Base-by-base conservation (phyloP, 1,140 invertebrate species). In the Vanessa tameamea region DNA sequence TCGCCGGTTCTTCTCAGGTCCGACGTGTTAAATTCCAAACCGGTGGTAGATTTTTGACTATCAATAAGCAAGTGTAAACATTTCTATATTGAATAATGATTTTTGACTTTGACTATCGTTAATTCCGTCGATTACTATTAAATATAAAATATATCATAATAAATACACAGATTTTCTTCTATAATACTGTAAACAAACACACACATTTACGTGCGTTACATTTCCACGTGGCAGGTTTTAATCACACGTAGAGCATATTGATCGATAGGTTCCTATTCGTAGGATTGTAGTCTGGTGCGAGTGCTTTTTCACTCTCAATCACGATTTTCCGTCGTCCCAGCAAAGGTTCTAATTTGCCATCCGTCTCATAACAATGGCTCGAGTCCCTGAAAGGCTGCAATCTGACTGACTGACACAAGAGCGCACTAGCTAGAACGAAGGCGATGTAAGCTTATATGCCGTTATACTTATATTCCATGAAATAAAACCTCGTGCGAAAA, bases 231-330 rank as follows among this genome's bases (percentile, higher is more conserved):
- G 73, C 67, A 75, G 50, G 51, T 78, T 76, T 78, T 73, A 77
- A 73, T 73, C 75, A 69, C 74, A 67, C 53, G 64, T 76, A 76
- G 63, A 76, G 70, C 51, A 61, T 71, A 64, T 68, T 75, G 79
- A 80, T 84, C 83, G 83, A 86, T 84, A 78, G 84, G 83, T 79
- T 76, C 67, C 67, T 72, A 75, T 77, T 69, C 76, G 69, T 80
- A 71, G 80, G 72, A 85, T 80, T 75, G 83, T 86, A 88, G 90
- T 89, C 86, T 84, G 64, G 61, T 70, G 61, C 78, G 75, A 82
- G 82, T 77, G 81, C 86, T 91, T 83, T 89, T 88, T 90, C 88
- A 90, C 86, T 88, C 88, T 91, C 89, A 84, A 91, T 91, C 88
- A 90, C 86, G 67, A 76, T 72, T 72, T 72, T 61, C 69, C 67